Percentiles rank a stretch among this genome's conserved stretches.
Evolutionary conservation across 2,797 vertebrate genomes (phyloP).

Genomic region (Oophaga sylvatica): DNA sequence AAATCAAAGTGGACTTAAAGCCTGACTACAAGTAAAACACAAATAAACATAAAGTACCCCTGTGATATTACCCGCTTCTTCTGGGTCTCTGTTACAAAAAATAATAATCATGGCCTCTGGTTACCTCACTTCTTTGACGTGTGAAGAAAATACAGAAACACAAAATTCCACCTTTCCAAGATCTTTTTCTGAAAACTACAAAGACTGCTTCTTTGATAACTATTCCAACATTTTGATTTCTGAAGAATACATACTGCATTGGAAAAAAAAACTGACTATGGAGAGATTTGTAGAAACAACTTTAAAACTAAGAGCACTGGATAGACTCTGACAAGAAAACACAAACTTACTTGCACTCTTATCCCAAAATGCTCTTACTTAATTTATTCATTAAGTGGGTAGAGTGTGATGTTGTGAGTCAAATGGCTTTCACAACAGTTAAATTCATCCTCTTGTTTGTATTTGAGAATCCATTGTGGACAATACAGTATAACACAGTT

Average conservation of each 20-base stretch:
- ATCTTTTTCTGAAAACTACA: conserved; percentile 72
- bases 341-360: conserved; percentile 85
- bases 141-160: conserved; percentile 71
- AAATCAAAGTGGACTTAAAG: conserved; percentile 77
- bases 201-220: conserved; percentile 77
- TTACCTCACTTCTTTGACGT: conserved; percentile 79
- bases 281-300: conserved; percentile 76
- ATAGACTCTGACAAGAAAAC: conserved; percentile 84
- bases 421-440: conserved; percentile 91
- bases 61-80: conserved; percentile 84
- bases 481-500: conserved; percentile 93
- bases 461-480: conserved; percentile 96
- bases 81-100: conserved; percentile 73
- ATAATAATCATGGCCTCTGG: conserved; percentile 70
- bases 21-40: conserved; percentile 75
- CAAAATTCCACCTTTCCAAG: conserved; percentile 71
- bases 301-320: conserved; percentile 72
- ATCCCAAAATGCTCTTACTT: conserved; percentile 81
- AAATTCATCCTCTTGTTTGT: conserved; percentile 91
- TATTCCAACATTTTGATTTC: conserved; percentile 77
- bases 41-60: conserved; percentile 83
- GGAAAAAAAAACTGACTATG: conserved; percentile 72
- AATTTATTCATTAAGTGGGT: conserved; percentile 82
- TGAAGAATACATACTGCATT: conserved; percentile 80
- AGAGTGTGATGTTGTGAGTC: conserved; percentile 84